Evolutionary conservation across 1,140 invertebrate genomes (phyloP), one percentile per base, ranked within the genome.

Genomic region (Drosophila watanabei): DNA sequence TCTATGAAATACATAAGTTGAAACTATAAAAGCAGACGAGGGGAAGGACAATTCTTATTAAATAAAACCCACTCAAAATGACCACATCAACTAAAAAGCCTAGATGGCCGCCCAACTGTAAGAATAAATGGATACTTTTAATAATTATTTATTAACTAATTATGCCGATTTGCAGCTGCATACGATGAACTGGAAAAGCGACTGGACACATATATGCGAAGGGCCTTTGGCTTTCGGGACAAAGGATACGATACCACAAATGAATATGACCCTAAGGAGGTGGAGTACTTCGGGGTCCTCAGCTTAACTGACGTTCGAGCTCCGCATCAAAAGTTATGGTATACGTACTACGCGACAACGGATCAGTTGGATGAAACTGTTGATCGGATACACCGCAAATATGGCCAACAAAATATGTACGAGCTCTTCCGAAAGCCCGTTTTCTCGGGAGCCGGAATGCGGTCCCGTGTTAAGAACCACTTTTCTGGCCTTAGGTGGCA

Each of bases 371-470:
- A 75, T 24, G 33, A 61, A 16, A 80, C 75, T 24, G 48, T 89
- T 18, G 76, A 85, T n/a, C 63, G 54, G 4, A 77, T 87, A 33
- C 79, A 77, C 11, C 68, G 51, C 7, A 89, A 90, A 65, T 90
- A 86, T 70, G 86, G 86, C 2, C 65, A 90, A 35, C 85, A 63
- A 35, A 90, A 89, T 37, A 69, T 90, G 71, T 82, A 64, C 24
- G 86, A 90, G 33, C 63, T 90, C 30, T 90, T 82, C 28, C 60
- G 86, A 5, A 85, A 90, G 35, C 82, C 82, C 0, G 52, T 85
- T 1, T 90, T 49, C 6, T 69, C 75, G 28, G 86, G 86, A 0
- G 49, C 61, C 0, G 73, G 61, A 1, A 24, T 89, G 58, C 63
- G 86, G 10, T 46, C 60, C 7, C 59, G 63, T 4, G 85, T 89